Conservation (phyloP, 2,888 invertebrate species). For the Gnatocerus cornutus region DNA sequence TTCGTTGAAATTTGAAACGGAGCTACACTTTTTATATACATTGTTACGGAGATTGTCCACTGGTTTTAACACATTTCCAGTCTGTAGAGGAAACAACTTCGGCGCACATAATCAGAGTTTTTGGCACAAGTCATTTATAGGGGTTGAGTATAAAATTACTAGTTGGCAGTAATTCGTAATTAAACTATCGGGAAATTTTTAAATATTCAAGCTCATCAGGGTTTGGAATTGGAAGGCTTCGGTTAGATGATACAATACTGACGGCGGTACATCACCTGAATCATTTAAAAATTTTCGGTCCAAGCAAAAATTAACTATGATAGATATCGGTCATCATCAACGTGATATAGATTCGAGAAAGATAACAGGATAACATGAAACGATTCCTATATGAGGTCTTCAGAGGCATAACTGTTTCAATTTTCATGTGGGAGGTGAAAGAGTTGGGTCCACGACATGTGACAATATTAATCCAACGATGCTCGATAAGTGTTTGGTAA, state of each 20-base stretch:
- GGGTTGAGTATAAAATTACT: conserved; percentile 35
- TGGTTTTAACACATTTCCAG: conserved; percentile 46
- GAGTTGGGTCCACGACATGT: neutral
- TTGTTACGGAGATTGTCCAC: conserved; percentile 58
- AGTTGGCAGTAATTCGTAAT: conserved; percentile 43
- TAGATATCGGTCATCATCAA: conserved; percentile 19
- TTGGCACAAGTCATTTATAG: conserved; percentile 56
- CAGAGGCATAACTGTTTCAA: neutral
- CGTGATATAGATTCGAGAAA: conserved; percentile 33
- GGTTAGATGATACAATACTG: conserved; percentile 28
- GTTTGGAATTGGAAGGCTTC: conserved; percentile 34
- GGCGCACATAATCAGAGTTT: conserved; percentile 56
- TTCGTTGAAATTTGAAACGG: conserved; percentile 70
- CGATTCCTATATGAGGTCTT: conserved; percentile 1
- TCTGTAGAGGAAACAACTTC: conserved; percentile 49
- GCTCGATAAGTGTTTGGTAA: too few species aligned
- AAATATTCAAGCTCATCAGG: conserved; percentile 37
- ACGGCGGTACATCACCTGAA: conserved; percentile 31
- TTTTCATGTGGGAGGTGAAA: neutral
- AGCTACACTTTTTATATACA: conserved; percentile 56
- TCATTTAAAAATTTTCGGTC: conserved; percentile 24
- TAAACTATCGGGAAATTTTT: conserved; percentile 34
- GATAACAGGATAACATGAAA: conserved; percentile 29
- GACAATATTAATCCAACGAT: neutral
- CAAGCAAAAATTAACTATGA: conserved; percentile 37